A percentile compares a stretch with the other conserved stretches of the same genome.
Conservation (phyloP, 1,140 invertebrate species). For the Anthonomus grandis region DNA sequence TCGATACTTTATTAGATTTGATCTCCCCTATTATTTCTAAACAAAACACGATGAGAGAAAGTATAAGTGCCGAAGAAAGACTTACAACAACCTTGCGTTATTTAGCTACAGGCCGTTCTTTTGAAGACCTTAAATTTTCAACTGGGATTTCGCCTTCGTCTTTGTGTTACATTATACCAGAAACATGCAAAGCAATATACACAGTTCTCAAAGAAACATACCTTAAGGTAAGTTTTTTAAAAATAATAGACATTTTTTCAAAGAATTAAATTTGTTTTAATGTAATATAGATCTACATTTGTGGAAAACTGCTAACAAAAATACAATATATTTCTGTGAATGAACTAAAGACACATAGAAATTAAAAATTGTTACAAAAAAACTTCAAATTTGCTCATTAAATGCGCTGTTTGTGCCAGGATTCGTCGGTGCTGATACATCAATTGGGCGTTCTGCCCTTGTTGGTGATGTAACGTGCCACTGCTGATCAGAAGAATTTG, state of each 20-base stretch:
- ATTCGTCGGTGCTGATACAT: background rate
- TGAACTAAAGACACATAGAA: background rate
- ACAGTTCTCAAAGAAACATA: background rate
- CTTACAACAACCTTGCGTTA: constrained; percentile 11
- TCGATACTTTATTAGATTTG: no score
- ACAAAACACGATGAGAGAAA: no score
- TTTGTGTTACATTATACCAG: constrained; percentile 14
- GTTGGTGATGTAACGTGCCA: background rate
- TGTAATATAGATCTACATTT: background rate
- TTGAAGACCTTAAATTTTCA: constrained; percentile 18
- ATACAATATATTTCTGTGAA: background rate
- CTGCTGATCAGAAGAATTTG: no score
- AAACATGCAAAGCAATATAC: constrained; percentile 13
- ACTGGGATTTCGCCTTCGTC: constrained; percentile 19
- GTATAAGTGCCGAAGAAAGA: no score
- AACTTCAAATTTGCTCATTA: background rate
- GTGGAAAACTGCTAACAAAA: background rate
- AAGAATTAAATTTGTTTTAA: background rate
- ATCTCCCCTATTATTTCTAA: no score
- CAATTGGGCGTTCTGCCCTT: background rate
- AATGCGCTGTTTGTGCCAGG: background rate
- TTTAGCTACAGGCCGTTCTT: constrained; percentile 21
- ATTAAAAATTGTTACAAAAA: no score
- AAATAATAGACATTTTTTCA: no score
- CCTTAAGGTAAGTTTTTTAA: background rate